These are phyloP conservation scores for Poecile atricapillus DNA, from an alignment of 2,113 vertebrate species.

Conservation along the genomic window DNA sequence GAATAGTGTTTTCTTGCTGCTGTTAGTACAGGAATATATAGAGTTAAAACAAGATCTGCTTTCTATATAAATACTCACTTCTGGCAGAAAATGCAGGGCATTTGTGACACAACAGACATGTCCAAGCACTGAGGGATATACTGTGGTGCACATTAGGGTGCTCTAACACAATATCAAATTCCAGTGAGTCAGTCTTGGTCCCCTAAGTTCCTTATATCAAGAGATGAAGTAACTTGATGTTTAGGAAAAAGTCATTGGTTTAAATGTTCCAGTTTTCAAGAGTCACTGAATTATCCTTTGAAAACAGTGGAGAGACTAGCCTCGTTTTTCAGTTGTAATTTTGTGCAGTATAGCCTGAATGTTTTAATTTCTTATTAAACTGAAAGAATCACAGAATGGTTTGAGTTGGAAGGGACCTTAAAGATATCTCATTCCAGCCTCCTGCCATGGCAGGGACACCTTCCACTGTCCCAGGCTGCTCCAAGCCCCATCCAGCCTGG, in stretches of 20 bases:
- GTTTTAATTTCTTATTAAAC: background rate
- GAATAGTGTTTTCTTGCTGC: background rate
- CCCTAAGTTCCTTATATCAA: background rate
- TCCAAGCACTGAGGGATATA: background rate
- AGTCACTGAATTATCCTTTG: background rate
- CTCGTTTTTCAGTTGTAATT: background rate
- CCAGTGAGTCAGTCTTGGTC: background rate
- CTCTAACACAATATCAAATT: background rate
- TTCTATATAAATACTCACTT: background rate
- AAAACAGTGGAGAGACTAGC: background rate
- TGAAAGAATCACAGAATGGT: background rate
- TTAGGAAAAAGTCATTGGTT: background rate
- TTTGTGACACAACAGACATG: background rate
- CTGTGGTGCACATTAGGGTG: rapidly evolving
- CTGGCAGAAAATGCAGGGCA: background rate
- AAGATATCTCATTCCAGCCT: background rate
- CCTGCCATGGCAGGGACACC: background rate
- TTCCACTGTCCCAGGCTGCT: rapidly evolving
- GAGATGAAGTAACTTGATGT: background rate
- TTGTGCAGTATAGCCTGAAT: background rate
- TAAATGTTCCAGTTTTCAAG: background rate
- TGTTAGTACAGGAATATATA: background rate
- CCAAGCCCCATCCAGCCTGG: background rate
- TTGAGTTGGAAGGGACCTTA: background rate
- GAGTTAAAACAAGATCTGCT: background rate